phyloP scores from a whole-genome alignment of 2,113 vertebrate species.

The Lutjanus erythropterus region DNA sequence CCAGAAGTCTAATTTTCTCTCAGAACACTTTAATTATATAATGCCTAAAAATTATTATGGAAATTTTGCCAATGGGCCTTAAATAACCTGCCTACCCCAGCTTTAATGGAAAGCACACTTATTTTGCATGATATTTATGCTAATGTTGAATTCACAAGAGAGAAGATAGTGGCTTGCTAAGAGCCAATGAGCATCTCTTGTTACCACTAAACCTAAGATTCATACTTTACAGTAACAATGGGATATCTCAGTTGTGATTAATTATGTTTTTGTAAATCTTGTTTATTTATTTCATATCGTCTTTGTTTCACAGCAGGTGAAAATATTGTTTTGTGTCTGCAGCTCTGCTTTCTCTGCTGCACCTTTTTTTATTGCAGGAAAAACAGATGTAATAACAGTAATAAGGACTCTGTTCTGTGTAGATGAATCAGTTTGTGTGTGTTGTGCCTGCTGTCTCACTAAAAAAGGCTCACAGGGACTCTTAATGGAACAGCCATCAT shows the following conservation, averaged over 20 bases:
- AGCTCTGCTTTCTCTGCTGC: not conserved
- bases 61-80: too few species aligned
- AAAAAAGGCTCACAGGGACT: not conserved
- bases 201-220: not conserved
- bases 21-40: too few species aligned
- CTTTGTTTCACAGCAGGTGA: not conserved
- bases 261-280: not conserved
- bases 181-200: not conserved
- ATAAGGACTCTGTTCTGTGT: not conserved
- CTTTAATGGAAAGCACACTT: too few species aligned
- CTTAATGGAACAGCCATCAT: not conserved
- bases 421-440: not conserved
- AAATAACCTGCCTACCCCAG: too few species aligned
- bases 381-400: not conserved
- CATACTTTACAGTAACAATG: not conserved
- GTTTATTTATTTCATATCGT: not conserved
- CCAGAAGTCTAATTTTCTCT: too few species aligned
- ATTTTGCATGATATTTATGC: not conserved
- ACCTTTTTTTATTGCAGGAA: not conserved
- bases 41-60: too few species aligned
- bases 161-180: not conserved
- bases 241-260: not conserved
- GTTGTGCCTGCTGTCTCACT: not conserved
- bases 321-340: not conserved
- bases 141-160: constrained; percentile 1